phyloP scores from a whole-genome alignment of 2,797 vertebrate genomes.

The Enteromius argenteus region DNA sequence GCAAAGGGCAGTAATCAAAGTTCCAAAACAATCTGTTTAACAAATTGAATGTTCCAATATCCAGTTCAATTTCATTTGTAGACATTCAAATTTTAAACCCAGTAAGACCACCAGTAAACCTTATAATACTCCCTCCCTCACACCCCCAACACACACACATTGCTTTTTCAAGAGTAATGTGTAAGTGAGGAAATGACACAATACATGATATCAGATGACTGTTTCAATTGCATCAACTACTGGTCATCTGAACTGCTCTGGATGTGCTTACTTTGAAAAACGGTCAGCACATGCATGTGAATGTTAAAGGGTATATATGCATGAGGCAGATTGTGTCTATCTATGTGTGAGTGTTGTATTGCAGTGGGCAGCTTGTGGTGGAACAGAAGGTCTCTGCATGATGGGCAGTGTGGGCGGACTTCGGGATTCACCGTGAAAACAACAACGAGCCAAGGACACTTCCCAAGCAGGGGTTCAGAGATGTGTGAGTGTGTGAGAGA shows the following conservation, averaged over 20 bases:
- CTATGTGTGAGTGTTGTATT: slow-evolving; percentile 64
- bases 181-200: not conserved
- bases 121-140: not conserved
- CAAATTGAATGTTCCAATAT: not conserved
- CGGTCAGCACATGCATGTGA: slow-evolving; percentile 28
- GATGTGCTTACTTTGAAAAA: not conserved
- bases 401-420: slow-evolving; percentile 83
- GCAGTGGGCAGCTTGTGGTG: slow-evolving; percentile 67
- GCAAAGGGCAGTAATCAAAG: not conserved
- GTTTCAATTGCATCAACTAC: not conserved
- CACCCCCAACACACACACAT: not conserved
- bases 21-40: not conserved
- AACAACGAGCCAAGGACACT: slow-evolving; percentile 82
- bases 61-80: not conserved
- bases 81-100: not conserved
- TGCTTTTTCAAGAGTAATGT: not conserved
- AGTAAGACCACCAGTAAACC: not conserved
- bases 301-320: slow-evolving; percentile 16
- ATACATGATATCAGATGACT: slow-evolving; percentile 6
- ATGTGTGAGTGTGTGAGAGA: slow-evolving; percentile 46
- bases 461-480: slow-evolving; percentile 72
- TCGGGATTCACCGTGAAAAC: slow-evolving; percentile 85
- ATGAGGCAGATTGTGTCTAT: slow-evolving; percentile 50
- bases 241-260: not conserved
- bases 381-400: slow-evolving; percentile 87